A percentile compares a stretch with the other conserved stretches of the same genome.
Conservation (phyloP, 2,113 vertebrate genomes). For the Chloroceryle aenea region DNA sequence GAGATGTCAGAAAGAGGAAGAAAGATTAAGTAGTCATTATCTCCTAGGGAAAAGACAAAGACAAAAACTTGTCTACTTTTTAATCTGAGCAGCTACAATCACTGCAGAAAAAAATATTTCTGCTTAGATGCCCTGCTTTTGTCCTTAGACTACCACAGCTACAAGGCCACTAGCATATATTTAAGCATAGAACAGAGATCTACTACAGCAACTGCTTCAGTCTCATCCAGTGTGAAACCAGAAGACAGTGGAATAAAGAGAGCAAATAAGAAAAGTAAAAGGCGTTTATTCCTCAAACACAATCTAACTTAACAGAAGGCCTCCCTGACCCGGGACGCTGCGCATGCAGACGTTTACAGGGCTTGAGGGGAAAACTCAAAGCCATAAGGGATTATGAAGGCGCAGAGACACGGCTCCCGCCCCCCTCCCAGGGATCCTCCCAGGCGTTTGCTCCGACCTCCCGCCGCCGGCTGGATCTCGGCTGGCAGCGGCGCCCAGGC, state of each 20-base stretch:
- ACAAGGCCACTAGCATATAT: not conserved
- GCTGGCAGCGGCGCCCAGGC: not conserved
- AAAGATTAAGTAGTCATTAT: slow-evolving; percentile 37
- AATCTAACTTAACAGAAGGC: rapidly evolving
- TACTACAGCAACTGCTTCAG: not conserved
- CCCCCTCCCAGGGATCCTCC: not conserved
- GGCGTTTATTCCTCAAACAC: not conserved
- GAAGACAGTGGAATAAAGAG: not conserved
- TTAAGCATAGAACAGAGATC: not conserved
- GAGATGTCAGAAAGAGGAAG: slow-evolving; percentile 18
- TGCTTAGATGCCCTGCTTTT: rapidly evolving
- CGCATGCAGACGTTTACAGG: rapidly evolving
- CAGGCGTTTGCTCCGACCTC: not conserved
- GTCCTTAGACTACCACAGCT: not conserved
- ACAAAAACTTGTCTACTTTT: not conserved
- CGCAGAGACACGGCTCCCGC: not conserved
- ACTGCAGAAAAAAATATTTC: not conserved
- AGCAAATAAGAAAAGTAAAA: not conserved
- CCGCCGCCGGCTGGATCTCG: not conserved
- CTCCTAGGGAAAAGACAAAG: slow-evolving; percentile 41
- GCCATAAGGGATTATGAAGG: rapidly evolving
- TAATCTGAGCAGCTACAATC: not conserved
- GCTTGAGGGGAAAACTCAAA: not conserved
- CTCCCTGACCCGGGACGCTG: not conserved
- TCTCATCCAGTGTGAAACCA: rapidly evolving